Conservation (phyloP, 30 jellyfish, hydroid and myxozoan species). For the Aurelia sp. region DNA sequence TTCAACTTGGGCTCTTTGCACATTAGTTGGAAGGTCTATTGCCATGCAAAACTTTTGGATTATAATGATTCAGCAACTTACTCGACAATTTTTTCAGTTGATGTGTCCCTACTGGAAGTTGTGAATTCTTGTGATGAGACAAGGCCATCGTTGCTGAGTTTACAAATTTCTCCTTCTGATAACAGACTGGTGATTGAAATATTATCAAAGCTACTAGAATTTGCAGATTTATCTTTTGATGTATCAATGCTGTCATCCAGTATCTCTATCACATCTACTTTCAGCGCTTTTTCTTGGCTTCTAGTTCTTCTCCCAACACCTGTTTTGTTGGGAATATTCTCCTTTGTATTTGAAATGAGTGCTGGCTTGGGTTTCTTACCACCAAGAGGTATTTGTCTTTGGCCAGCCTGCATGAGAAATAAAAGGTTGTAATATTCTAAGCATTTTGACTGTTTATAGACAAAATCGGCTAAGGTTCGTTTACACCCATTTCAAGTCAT, state of each 20-base stretch:
- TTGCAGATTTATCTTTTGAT: constrained; percentile 20
- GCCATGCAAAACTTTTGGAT: background rate
- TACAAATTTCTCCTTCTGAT: constrained; percentile 56
- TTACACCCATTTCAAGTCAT: too few relatives aligned
- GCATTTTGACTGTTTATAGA: too few relatives aligned
- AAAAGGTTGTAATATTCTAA: background rate
- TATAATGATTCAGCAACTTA: background rate
- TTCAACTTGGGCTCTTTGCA: too few relatives aligned
- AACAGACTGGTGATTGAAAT: constrained; percentile 45
- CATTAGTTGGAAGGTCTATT: background rate
- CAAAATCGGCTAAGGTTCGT: too few relatives aligned
- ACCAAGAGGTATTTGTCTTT: constrained; percentile 20
- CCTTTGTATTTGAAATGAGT: background rate
- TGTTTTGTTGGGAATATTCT: background rate
- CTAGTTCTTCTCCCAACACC: constrained; percentile 24
- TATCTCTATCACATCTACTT: background rate
- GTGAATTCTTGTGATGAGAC: constrained; percentile 54
- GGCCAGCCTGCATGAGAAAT: constrained; percentile 26
- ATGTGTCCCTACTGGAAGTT: background rate
- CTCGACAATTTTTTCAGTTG: constrained; percentile 7
- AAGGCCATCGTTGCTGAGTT: constrained; percentile 41
- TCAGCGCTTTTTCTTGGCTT: constrained; percentile 4
- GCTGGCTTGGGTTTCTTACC: constrained; percentile 20
- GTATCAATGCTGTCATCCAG: background rate
- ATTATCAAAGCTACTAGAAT: constrained; percentile 57